Evolutionary conservation across 2,888 invertebrate species (phyloP), one percentile per base, ranked within the genome.

Genomic region (Drosophila mimica): DNA sequence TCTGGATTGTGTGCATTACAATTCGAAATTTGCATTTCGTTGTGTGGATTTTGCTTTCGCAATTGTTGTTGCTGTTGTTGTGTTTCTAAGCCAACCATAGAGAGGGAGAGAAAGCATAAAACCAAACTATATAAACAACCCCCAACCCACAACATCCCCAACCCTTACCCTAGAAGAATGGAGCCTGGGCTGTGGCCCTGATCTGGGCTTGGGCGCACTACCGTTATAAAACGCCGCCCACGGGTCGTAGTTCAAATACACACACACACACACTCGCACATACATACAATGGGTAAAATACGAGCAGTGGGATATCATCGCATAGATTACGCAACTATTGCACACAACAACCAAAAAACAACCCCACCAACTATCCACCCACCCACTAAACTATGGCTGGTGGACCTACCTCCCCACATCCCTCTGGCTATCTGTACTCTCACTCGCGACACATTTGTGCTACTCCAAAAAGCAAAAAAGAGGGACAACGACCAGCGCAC

Each of bases 261-360:
- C 52, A 61, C 40, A 63, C 52, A 62, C 53, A 54, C 20, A 48
- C 48, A 62, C 53, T 56, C 20, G 58, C 46, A 59, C 20, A 31
- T 2, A 58, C 31, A 53, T 75, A 78, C 81, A 79, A 86, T 73
- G 79, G 61, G 28, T 64, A 60, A 69, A 79, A 80, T 76, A 74
- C 70, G 67, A 79, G 82, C 75, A 68, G 68, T 75, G 71, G 81
- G 77, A 81, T 83, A 85, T 88, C 83, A 85, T 79, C 81, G 80
- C 82, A 80, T 83, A 86, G 88, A 88, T 85, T 85, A 85, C 88
- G 88, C 85, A 85, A 85, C 85, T 88, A 85, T 88, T 82, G 79
- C 69, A 75, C 36, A 51, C 48, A 65, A 43, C 60, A 57, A 38
- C 48, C 40, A 65, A 46, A 46, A 25, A 25, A 46, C 25, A 46